Evolutionary conservation across 2,888 invertebrate species (phyloP).

Genomic region (Scelioninae gen. 1): DNA sequence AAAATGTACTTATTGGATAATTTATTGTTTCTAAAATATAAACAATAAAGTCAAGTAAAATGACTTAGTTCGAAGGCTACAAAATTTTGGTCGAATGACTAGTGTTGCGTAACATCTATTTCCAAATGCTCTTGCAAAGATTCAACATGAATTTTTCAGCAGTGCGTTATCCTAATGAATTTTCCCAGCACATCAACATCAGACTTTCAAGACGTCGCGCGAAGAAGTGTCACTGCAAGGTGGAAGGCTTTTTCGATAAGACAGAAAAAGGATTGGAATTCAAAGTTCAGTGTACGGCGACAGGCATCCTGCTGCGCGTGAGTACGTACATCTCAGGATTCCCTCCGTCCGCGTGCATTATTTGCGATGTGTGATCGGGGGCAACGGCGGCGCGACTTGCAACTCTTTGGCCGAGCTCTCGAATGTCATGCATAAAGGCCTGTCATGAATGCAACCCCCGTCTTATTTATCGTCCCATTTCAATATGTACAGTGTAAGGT

Average conservation of each 20-base stretch:
- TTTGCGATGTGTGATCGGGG: conserved; percentile 74
- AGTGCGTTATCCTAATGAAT: conserved; percentile 54
- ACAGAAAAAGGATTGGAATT: conserved; percentile 65
- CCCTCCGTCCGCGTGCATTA: conserved; percentile 68
- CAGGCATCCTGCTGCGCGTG: conserved; percentile 72
- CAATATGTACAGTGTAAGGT: too few species aligned
- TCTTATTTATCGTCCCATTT: conserved; percentile 77
- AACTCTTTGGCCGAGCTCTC: too few species aligned
- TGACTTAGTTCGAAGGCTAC: too few species aligned
- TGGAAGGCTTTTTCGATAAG: conserved; percentile 59
- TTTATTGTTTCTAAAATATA: too few species aligned
- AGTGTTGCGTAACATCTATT: conserved; percentile 12
- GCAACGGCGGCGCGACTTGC: conserved; percentile 67
- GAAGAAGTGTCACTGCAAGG: conserved; percentile 43
- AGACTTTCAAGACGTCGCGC: conserved; percentile 8
- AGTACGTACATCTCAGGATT: conserved; percentile 65
- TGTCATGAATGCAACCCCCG: conserved; percentile 69
- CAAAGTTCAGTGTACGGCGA: conserved; percentile 75
- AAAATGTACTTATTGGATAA: too few species aligned
- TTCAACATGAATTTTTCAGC: conserved; percentile 39
- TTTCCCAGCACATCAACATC: conserved; percentile 29
- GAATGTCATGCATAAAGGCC: conserved; percentile 74
- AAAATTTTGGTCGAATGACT: neutral
- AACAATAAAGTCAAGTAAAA: too few species aligned
- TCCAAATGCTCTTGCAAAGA: conserved; percentile 29